phyloP scores from a whole-genome alignment of 2,797 vertebrate species.

The Myotis planiceps region DNA sequence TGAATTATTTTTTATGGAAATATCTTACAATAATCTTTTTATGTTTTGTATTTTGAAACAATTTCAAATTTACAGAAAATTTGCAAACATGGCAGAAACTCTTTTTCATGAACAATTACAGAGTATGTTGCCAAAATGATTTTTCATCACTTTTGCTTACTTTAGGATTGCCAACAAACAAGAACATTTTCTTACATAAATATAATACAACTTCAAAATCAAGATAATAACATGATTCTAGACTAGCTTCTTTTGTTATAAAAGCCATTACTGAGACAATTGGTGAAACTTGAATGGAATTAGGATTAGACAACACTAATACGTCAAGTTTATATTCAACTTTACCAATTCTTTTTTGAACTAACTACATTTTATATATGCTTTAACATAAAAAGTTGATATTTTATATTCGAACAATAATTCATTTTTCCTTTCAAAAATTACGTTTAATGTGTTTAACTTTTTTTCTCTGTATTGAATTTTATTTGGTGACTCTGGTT shows the following conservation, averaged over 20 bases:
- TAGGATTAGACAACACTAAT: neutral
- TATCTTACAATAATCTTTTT: neutral
- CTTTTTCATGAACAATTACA: neutral
- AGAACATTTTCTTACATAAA: neutral
- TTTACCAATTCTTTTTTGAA: neutral
- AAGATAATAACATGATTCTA: neutral
- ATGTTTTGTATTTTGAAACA: neutral
- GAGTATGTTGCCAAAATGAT: neutral
- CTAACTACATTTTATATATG: neutral
- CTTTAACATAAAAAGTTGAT: neutral
- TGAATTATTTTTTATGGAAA: neutral
- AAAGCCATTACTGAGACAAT: neutral
- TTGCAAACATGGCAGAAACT: neutral
- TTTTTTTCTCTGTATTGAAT: neutral
- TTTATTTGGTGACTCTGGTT: neutral
- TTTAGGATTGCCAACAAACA: neutral
- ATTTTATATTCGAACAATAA: neutral
- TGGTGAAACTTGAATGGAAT: neutral
- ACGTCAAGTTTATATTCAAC: neutral
- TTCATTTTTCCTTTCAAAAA: neutral
- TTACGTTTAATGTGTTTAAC: neutral
- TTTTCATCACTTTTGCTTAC: neutral
- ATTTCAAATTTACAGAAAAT: neutral
- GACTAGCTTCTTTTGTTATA: neutral
- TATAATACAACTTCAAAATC: neutral